phyloP scores from a whole-genome alignment of 2,888 invertebrate genomes.

The Tryphoninae sp. region DNA sequence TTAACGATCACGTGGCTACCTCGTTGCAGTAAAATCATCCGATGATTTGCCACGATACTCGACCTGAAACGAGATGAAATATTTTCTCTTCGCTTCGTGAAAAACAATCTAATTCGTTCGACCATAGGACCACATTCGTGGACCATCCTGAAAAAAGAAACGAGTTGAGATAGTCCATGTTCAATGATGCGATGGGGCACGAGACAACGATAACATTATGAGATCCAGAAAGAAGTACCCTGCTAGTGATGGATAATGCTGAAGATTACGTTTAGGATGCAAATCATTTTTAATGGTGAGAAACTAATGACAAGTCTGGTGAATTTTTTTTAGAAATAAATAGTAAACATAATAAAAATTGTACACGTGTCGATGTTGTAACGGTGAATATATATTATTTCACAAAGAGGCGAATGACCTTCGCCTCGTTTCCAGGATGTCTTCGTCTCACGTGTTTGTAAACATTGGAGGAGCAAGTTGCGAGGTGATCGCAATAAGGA shows the following conservation, averaged over 20 bases:
- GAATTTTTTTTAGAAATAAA: background rate
- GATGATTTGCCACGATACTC: background rate
- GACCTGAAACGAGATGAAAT: too few species aligned
- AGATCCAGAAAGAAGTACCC: too few species aligned
- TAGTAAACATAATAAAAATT: conserved; percentile 2
- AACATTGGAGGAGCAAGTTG: conserved; percentile 53
- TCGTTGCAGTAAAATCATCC: background rate
- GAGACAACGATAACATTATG: too few species aligned
- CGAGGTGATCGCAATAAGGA: conserved; percentile 58
- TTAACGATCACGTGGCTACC: background rate
- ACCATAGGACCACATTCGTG: too few species aligned
- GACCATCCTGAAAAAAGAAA: too few species aligned
- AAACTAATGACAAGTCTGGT: background rate
- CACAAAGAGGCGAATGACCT: conserved; percentile 44
- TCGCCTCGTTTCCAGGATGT: conserved; percentile 53
- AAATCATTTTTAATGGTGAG: background rate
- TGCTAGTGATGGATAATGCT: too few species aligned
- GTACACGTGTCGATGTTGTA: conserved; percentile 2
- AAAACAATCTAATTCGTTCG: too few species aligned
- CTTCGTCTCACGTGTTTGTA: conserved; percentile 56
- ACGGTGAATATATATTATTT: conserved; percentile 15
- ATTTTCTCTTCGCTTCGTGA: too few species aligned
- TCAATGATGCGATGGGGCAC: too few species aligned
- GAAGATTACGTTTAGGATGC: too few species aligned
- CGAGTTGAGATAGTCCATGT: too few species aligned